Evolutionary conservation across 1,140 invertebrate species (phyloP), one percentile per base, ranked within the genome.

Genomic region (Formica selysi): DNA sequence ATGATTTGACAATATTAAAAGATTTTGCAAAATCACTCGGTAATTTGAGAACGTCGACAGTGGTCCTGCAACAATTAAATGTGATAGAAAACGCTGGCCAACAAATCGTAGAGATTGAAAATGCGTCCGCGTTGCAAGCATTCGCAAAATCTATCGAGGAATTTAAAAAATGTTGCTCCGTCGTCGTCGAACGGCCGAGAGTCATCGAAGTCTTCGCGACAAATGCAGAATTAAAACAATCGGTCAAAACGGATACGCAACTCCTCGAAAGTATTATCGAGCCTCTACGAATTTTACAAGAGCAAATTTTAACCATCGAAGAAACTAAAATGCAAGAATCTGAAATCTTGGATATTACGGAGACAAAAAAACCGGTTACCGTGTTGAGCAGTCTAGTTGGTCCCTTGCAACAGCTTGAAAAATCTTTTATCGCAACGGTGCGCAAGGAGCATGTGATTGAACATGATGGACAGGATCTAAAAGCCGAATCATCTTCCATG

Each of bases 271-370:
- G n/a, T 5, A 78, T 91, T 6, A 16, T 85, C 0, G 26, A 65
- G 2, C 89, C 90, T 2, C 2, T 67, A 3, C 85, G 76, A 10
- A 48, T 86, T 26, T 67, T 91, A 6, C 87, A 86, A 32, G 88
- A 88, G 16, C 83, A 87, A 0, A 68, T 91, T 44, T 78, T 73
- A 19, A 86, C 26, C 0, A 91, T 91, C 10, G 88, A 91, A 41
- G 88, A 88, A 16, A 61, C 38, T 1, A 87, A 89, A 29, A 51
- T 85, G 16, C 85, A 92, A n/a, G 85, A 91, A 68, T 44, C 70
- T 1, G 87, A 87, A 7, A 32, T 48, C 6, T 32, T 90, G 1
- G 59, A 91, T 5, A 44, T 86, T 0, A 1, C 59, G 3, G 86
- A 88, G 7, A 29, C n/a, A 5, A 86, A 48, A 1, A 87, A 76